Evolutionary conservation across 2,888 invertebrate species (phyloP).

Genomic region (Augiades crinisus): DNA sequence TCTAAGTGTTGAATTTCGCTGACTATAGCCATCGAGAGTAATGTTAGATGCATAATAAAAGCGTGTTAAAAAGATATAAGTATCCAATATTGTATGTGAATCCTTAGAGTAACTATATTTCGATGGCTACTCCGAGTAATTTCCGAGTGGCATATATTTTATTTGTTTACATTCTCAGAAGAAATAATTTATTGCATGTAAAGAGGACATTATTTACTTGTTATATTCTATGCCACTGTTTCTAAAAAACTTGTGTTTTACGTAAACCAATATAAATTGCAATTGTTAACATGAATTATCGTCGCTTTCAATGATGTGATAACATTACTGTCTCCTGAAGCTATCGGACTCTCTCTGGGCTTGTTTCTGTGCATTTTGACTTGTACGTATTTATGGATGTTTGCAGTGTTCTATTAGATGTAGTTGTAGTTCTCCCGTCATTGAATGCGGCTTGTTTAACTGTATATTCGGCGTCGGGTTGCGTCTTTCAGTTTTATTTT

Average conservation of each 20-base stretch:
- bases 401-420: not conserved
- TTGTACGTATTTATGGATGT: no score
- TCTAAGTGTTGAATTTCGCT: not conserved
- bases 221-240: not conserved
- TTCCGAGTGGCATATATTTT: not conserved
- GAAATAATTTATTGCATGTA: not conserved
- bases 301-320: slow-evolving; percentile 12
- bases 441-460: slow-evolving; percentile 6
- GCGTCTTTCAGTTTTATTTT: slow-evolving; percentile 66
- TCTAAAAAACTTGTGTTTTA: no score
- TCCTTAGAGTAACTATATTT: not conserved
- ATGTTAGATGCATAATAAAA: not conserved
- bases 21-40: not conserved
- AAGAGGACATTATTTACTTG: not conserved
- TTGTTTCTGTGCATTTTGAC: not conserved
- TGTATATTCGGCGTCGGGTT: slow-evolving; percentile 51
- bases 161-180: not conserved
- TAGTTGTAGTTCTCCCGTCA: not conserved
- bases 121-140: not conserved
- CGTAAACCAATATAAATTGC: no score
- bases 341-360: not conserved
- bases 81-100: not conserved
- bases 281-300: not conserved
- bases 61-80: not conserved
- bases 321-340: not conserved